phyloP scores from a whole-genome alignment of 2,113 vertebrate genomes.

The Nothocercus julius region DNA sequence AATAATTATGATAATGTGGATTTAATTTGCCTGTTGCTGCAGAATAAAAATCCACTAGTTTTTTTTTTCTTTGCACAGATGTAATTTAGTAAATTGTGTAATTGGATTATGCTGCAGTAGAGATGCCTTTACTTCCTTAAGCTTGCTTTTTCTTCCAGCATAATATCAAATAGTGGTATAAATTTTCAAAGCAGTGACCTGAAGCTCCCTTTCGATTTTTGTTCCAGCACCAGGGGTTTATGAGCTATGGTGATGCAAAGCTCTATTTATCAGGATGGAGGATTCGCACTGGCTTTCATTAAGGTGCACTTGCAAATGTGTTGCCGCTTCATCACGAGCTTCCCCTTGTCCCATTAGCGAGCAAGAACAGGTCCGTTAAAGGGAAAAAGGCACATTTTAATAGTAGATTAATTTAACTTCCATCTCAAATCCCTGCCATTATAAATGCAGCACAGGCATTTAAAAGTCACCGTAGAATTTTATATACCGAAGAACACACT shows the following conservation, averaged over 20 bases:
- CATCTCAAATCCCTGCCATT: constrained; percentile 27
- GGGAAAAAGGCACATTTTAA: constrained; percentile 46
- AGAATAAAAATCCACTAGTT: constrained; percentile 42
- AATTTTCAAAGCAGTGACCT: constrained; percentile 34
- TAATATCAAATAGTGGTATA: neutral
- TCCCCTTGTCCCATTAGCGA: constrained; percentile 72
- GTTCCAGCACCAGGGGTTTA: constrained; percentile 43
- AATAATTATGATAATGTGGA: constrained; percentile 49
- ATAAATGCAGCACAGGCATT: constrained; percentile 16
- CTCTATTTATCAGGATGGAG: constrained; percentile 59
- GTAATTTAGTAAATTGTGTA: neutral
- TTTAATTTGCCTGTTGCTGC: constrained; percentile 69
- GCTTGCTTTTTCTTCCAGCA: neutral
- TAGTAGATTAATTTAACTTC: constrained; percentile 46
- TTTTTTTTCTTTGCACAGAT: constrained; percentile 5
- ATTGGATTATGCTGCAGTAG: neutral
- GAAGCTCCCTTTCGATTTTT: constrained; percentile 55
- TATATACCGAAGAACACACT: neutral
- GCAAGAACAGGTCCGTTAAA: constrained; percentile 49
- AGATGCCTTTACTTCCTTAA: constrained; percentile 7
- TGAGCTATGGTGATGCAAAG: constrained; percentile 51
- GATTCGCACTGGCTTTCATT: constrained; percentile 64
- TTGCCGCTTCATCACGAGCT: constrained; percentile 66
- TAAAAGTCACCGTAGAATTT: constrained; percentile 48
- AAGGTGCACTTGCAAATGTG: constrained; percentile 52